Base-by-base conservation (phyloP, 2,888 invertebrate genomes). In the Aspidapion aeneum region DNA sequence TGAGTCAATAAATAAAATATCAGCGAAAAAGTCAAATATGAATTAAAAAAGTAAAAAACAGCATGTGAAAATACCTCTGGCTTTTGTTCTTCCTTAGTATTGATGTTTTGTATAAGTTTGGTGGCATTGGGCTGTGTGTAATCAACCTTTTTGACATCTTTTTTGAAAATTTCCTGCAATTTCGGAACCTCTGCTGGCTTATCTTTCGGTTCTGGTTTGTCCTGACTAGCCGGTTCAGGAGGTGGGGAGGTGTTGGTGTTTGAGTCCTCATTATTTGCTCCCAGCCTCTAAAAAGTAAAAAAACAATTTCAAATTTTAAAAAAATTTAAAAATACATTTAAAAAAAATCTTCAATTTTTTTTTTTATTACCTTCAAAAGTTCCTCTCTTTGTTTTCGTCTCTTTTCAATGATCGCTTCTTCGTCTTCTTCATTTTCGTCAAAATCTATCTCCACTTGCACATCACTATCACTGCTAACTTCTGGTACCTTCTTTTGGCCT, bases 361-460 rank as follows among this genome's bases (percentile, higher is more conserved):
- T 18, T 58, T 55, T 52, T 54, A 67, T 73, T 81, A 93, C 93
- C 86, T 91, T 91, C 63, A 96, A 76, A 3, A 98, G 82, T 76
- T 92, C 93, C 78, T 96, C 94, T 51, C 97, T 84, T 74, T 94
- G 90, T 74, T 92, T 91, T 66, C 97, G 85, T 69, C 95, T 84
- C 74, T 87, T 86, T 77, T 96, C 94, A 76, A 98, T 98, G 71
- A 96, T 93, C 71, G 90, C 90, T 77, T 97, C 95, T 75, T 97
- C 97, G 72, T 94, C 93, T 78, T 96, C 95, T 68, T 94, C 94
- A 65, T 95, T 93, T 65, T 90, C 88, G 55, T 88, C 86, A 18
- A 93, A 85, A 73, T 91, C 88, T 61, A 93, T 88, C 71, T 92
- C 88, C 63, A 90, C 84, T 74, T 90, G 87, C 1, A 87, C 82